Percentiles rank a stretch among this genome's conserved stretches.
phyloP scores from a whole-genome alignment of 2,113 vertebrate species.

The Coracopsis vasa region DNA sequence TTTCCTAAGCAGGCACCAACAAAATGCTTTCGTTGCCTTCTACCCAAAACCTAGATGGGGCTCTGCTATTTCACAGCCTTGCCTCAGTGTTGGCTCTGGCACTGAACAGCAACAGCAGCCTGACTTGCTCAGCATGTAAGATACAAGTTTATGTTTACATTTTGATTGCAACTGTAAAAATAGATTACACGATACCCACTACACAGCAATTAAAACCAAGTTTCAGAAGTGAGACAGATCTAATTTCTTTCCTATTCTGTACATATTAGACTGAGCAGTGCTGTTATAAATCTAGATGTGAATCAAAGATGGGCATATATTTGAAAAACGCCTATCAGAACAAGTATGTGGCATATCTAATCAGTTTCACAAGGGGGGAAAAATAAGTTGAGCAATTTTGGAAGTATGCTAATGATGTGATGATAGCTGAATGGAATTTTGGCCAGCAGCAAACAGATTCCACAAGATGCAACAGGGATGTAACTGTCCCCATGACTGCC shows the following conservation, averaged over 20 bases:
- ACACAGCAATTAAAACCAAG: background rate
- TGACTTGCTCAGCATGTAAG: background rate
- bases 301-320: background rate
- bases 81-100: background rate
- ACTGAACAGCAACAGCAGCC: background rate
- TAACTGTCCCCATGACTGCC: background rate
- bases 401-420: background rate
- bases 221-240: background rate
- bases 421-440: background rate
- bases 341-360: rapidly evolving
- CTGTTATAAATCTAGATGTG: background rate
- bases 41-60: background rate
- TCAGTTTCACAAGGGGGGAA: background rate
- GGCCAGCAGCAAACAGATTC: background rate
- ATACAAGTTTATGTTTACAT: background rate
- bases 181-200: background rate
- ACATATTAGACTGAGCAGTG: background rate
- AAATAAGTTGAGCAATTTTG: background rate
- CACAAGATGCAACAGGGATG: background rate
- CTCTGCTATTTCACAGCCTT: background rate
- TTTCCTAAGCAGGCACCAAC: background rate
- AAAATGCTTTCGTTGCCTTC: background rate
- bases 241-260: background rate
- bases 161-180: background rate
- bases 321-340: background rate